Evolutionary conservation across 2,888 invertebrate species (phyloP), one percentile per base, ranked within the genome.

Genomic region (Meta bourneti): DNA sequence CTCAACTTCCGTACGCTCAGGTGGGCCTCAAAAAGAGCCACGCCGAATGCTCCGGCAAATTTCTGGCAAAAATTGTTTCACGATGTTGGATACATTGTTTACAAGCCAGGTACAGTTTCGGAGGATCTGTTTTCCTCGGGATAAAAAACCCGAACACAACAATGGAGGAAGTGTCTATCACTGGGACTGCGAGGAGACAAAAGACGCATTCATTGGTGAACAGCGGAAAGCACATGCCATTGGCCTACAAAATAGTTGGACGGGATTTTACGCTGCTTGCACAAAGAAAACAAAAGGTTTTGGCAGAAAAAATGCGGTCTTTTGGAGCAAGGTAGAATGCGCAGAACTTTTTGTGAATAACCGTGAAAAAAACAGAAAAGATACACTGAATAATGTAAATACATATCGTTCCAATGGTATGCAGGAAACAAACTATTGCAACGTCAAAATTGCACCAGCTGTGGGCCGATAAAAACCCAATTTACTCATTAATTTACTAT

Each of bases 131-230:
- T n/a, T 52, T 52, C 20, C 8, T 16, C 75, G 51, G 13, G n/a
- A 54, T 52, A 83, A 20, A 70, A 19, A 8, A 69, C 69, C 70
- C 69, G 34, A n/a, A 9, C 7, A n/a, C 19, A 19, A 72, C 83
- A 83, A 83, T 83, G 72, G 81, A 16, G 69, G 81, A 70, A 81
- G 81, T 81, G 81, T 81, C 81, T 70, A 48, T 48, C 48, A 20
- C 70, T 34, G 69, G 49, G 49, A 11, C 72, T n/a, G 49, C 34
- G 13, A 49, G 6, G 13, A 69, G 69, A 52, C 34, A 52, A 69
- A 80, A 69, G 80, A 80, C 34, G 49, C 71, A 81, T 48, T 48
- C 34, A 34, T 34, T 34, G 34, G 34, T 4, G 34, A 34, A 34
- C 34, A 54, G 70, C 81, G 81, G 83, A 83, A 74, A 83, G 34